Evolutionary conservation across 2,113 vertebrate genomes (phyloP).

Genomic region (Zosterops lateralis): DNA sequence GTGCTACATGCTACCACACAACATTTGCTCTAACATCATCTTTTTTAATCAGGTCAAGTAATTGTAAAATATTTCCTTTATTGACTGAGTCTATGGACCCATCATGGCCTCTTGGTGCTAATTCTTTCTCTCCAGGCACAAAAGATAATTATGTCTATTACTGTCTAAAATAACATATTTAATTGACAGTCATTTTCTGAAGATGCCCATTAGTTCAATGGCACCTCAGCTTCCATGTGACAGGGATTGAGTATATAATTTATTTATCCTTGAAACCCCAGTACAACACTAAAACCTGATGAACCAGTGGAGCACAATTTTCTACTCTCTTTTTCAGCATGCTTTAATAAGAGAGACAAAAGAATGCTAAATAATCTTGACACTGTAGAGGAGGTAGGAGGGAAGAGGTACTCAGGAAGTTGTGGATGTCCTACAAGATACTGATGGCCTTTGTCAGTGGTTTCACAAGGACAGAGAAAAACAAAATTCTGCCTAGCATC

Average conservation of each 20-base stretch:
- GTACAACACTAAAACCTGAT: conserved; percentile 47
- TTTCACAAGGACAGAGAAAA: background rate
- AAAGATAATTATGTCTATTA: conserved; percentile 74
- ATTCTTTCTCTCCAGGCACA: conserved; percentile 19
- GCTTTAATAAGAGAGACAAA: background rate
- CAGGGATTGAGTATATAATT: conserved; percentile 31
- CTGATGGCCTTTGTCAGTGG: background rate
- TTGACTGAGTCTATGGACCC: conserved; percentile 65
- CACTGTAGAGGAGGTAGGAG: background rate
- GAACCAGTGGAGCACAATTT: conserved; percentile 32
- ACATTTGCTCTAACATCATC: conserved; percentile 49
- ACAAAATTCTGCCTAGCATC: background rate
- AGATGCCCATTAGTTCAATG: conserved; percentile 66
- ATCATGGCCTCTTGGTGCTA: conserved; percentile 52
- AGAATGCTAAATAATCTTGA: background rate
- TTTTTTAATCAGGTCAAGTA: conserved; percentile 71
- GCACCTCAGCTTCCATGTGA: conserved; percentile 57
- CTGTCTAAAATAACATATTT: conserved; percentile 71
- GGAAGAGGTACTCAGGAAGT: background rate
- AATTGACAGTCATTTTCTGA: conserved; percentile 67
- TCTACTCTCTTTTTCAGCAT: background rate
- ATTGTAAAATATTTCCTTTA: conserved; percentile 73
- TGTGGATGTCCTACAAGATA: background rate
- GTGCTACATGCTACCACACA: background rate
- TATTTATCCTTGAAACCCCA: conserved; percentile 62